Base-by-base conservation (phyloP, 2,113 vertebrate species). In the Isichthys henryi region DNA sequence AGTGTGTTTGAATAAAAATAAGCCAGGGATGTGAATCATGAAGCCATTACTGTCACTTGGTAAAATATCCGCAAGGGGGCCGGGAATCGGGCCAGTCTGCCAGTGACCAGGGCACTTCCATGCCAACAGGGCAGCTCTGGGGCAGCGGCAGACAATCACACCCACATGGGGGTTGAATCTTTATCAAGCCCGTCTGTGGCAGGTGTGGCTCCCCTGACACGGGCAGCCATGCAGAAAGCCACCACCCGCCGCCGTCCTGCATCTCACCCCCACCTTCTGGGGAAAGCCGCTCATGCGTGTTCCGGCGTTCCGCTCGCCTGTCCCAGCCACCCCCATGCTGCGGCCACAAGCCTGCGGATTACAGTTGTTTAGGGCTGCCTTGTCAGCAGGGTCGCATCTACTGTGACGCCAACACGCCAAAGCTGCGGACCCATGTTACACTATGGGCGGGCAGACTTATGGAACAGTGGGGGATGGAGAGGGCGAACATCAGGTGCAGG, bases 91-190 rank as follows among this genome's bases (percentile, higher is more conserved):
- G 62, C 62, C 62, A 3, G 62, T 27, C 62, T 70, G 3, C 62
- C 46, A 35, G 39, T 21, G 39, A 84, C 82, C 83, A 5, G 46
- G 48, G 7, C 39, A n/a, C 3, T 8, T 21, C 19, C 2, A 0
- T 6, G 39, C n/a, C 49, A 9, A 45, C 31, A 17, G 49, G 50
- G 50, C 85, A 86, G 50, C 13, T 86, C 23, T 27, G n/a, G 85
- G 50, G 85, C 3, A 17, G 49, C 3, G 27, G 49, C 27, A 53
- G 85, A 5, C 91, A 88, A 90, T 91, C 48, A 48, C 19, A 88
- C 53, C 11, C 53, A 90, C 46, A 86, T 27, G 48, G 80, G 90
- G 9, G 46, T 88, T 91, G 62, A 89, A 91, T 21, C 5, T 5
- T 23, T 56, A 56, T 56, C 19, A n/a, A 52, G 19, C 35, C 19